Percentiles rank a stretch among this genome's conserved stretches.
These are phyloP conservation scores for Harpegnathos saltator DNA, from an alignment of 1,140 invertebrate genomes.

Conservation along the genomic window DNA sequence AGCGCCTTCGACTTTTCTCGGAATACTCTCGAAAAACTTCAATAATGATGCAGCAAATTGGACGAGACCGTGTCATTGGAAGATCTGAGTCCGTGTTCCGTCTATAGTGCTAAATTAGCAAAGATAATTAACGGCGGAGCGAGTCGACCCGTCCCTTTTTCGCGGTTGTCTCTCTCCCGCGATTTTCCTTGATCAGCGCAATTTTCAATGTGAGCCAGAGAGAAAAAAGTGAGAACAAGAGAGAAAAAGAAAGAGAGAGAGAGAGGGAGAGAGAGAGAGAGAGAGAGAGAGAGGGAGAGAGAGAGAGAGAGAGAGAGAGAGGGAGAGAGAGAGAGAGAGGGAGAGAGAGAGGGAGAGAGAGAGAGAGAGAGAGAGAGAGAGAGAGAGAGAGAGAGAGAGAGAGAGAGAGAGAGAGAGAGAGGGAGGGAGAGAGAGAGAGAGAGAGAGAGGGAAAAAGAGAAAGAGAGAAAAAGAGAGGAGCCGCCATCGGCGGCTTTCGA, in stretches of 20 bases:
- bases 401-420: neutral
- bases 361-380: neutral
- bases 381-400: neutral
- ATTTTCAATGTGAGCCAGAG: neutral
- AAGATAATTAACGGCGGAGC: constrained; percentile 62
- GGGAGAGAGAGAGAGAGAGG: neutral
- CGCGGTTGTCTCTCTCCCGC: neutral
- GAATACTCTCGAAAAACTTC: neutral
- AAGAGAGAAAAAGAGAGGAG: neutral
- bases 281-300: neutral
- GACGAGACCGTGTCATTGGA: neutral
- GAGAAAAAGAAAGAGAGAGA: neutral
- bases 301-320: neutral
- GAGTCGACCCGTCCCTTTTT: neutral
- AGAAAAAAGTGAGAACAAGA: too few relatives aligned
- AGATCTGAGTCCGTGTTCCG: constrained; percentile 7
- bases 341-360: neutral
- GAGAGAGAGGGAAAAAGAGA: neutral
- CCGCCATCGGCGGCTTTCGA: constrained; percentile 31
- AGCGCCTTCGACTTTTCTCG: neutral
- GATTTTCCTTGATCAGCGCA: constrained; percentile 58
- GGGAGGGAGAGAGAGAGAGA: neutral
- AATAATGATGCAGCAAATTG: neutral
- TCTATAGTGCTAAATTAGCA: constrained; percentile 61
- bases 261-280: neutral